Base-by-base conservation (phyloP, 2,113 vertebrate genomes). In the Xenopus borealis region DNA sequence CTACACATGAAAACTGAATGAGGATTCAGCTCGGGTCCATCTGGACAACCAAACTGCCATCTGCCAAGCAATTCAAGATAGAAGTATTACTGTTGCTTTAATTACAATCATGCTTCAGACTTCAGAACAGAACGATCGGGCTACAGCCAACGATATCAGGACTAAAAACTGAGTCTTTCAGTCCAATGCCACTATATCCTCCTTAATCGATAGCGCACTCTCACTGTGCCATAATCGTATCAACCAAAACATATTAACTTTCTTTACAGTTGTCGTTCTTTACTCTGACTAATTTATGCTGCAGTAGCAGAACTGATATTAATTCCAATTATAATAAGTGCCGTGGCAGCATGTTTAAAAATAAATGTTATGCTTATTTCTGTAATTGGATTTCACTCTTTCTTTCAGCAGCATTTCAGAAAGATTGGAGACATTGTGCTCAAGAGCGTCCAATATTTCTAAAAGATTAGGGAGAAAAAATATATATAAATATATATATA, bases 21-120 rank as follows among this genome's bases (percentile, higher is more conserved):
- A 76, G 50, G 50, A 70, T 18, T 62, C 67, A 70, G 61, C 50
- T 55, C 66, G 9, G 59, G 74, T 76, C 74, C 74, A 76, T 76
- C 74, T 76, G 74, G 44, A 58, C 59, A 50, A 76, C 59, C 45
- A 69, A 76, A 76, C 58, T 76, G 59, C 66, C 74, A 76, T 76
- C 74, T 76, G 66, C 74, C 53, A 70, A 70, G 59, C 67, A 76
- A 76, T 70, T 70, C 55, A 70, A 57, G 61, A 76, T 63, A 57
- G 66, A 47, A 70, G 61, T 57, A 69, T 76, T 70, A 70, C 66
- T 76, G 74, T 69, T 55, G 61, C 65, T 64, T 70, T 76, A 76
- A 76, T 76, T 70, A 70, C 47, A 64, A 52, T 27, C 59, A 46
- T 52, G 20, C 46, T 69, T 69, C 73, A 69, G 67, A 70, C 74